These are phyloP conservation scores for Galemys pyrenaicus DNA, from an alignment of 2,113 vertebrate species.

Conservation along the genomic window DNA sequence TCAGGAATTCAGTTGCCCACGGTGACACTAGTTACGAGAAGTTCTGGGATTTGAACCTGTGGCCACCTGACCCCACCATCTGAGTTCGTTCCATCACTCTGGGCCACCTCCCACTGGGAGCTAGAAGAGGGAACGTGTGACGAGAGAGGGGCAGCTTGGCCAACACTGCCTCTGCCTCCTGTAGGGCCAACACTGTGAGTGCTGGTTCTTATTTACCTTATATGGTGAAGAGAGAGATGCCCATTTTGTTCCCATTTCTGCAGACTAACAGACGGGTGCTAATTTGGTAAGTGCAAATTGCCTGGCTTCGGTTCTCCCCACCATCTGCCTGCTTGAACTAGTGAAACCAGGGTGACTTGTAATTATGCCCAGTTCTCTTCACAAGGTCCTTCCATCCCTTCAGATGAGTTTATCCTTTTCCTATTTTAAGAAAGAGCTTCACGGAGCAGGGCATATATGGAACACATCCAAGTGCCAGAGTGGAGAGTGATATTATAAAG, in stretches of 20 bases:
- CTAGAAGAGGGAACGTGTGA: background rate
- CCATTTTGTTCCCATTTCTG: conserved; percentile 32
- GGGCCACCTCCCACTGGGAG: background rate
- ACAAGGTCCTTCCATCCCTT: conserved; percentile 66
- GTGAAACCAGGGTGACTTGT: conserved; percentile 77
- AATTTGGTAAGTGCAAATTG: conserved; percentile 77
- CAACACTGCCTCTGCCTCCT: background rate
- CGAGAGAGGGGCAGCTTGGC: background rate
- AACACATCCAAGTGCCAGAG: conserved; percentile 51
- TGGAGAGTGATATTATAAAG: conserved; percentile 58
- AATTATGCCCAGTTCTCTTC: conserved; percentile 72
- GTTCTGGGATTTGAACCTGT: conserved; percentile 50
- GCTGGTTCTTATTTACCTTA: conserved; percentile 68
- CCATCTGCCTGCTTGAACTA: conserved; percentile 81
- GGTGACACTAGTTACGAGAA: background rate
- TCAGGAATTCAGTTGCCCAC: background rate
- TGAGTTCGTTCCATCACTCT: background rate
- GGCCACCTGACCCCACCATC: background rate
- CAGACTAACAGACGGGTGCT: conserved; percentile 74
- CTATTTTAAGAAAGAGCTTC: conserved; percentile 77
- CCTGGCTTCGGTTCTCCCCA: conserved; percentile 69
- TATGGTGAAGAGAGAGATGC: conserved; percentile 72
- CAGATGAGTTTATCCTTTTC: conserved; percentile 64
- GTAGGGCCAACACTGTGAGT: background rate
- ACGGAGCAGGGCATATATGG: conserved; percentile 58